phyloP scores from a whole-genome alignment of 2,888 invertebrate species.

The Leucozona laternaria region DNA sequence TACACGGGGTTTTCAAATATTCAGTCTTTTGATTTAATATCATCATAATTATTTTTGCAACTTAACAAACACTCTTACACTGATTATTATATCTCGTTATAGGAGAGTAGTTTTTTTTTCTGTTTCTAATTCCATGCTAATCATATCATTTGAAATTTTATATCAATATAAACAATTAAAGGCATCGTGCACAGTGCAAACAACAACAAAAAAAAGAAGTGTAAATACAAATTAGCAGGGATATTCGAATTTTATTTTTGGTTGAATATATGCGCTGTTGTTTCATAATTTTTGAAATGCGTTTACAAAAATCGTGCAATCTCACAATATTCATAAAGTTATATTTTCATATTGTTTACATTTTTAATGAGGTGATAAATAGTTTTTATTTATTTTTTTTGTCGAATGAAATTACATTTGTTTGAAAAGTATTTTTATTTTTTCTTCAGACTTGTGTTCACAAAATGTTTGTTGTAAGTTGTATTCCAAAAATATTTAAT shows the following conservation, averaged over 20 bases:
- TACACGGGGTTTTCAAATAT: background rate
- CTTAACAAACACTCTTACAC: slow-evolving; percentile 68
- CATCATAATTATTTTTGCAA: slow-evolving; percentile 65
- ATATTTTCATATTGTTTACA: background rate
- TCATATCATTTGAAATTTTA: slow-evolving; percentile 33
- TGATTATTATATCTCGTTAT: slow-evolving; percentile 26
- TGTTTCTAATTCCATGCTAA: slow-evolving; percentile 61
- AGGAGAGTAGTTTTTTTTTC: slow-evolving; percentile 10
- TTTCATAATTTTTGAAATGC: slow-evolving; percentile 75
- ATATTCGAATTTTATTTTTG: slow-evolving; percentile 49
- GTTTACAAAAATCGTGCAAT: slow-evolving; percentile 69
- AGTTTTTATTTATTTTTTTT: background rate
- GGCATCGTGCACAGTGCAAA: slow-evolving; percentile 71
- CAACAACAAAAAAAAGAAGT: slow-evolving; percentile 37
- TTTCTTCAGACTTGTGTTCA: slow-evolving; percentile 7
- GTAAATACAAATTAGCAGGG: slow-evolving; percentile 43
- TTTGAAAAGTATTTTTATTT: background rate
- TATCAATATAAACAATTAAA: slow-evolving; percentile 25
- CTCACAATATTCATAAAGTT: slow-evolving; percentile 7
- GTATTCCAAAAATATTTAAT: background rate
- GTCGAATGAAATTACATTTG: background rate
- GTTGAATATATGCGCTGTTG: slow-evolving; percentile 46
- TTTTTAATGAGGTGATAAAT: slow-evolving; percentile 32
- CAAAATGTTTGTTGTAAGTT: slow-evolving; percentile 13
- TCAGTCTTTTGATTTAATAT: background rate